phyloP scores from a whole-genome alignment of 2,113 vertebrate species.

The Drymodes brunneopygia region DNA sequence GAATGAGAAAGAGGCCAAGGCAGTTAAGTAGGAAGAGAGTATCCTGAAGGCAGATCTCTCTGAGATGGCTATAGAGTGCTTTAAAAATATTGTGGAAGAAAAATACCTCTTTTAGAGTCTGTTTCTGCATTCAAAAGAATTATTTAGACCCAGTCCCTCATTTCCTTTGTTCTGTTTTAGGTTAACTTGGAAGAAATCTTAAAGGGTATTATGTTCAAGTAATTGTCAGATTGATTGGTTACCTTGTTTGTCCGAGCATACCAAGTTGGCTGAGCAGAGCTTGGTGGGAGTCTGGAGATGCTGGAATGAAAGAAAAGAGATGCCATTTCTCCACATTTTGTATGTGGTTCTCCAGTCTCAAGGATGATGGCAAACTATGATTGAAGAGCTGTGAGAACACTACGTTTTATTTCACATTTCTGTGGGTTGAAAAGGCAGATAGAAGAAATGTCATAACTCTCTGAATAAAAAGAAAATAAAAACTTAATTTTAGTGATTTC shows the following conservation, averaged over 20 bases:
- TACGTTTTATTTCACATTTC: neutral
- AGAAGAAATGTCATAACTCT: neutral
- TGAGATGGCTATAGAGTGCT: neutral
- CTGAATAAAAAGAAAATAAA: neutral
- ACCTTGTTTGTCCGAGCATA: neutral
- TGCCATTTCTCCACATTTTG: neutral
- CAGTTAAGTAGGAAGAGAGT: neutral
- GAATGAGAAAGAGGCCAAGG: neutral
- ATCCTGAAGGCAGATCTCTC: neutral
- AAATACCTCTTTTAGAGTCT: neutral
- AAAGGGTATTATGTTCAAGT: neutral
- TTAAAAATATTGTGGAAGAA: neutral
- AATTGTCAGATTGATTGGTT: neutral
- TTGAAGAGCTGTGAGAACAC: neutral
- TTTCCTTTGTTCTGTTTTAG: neutral
- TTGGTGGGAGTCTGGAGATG: neutral
- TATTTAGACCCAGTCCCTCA: neutral
- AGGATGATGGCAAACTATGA: neutral
- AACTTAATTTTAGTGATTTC: conserved; percentile 7
- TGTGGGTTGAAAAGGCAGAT: neutral
- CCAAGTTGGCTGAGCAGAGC: neutral
- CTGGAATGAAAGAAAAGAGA: neutral
- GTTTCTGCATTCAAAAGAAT: neutral
- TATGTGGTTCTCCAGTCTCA: neutral
- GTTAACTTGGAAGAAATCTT: neutral